These are phyloP conservation scores for Vombatus ursinus DNA, from an alignment of 2,113 vertebrate species.

Conservation along the genomic window DNA sequence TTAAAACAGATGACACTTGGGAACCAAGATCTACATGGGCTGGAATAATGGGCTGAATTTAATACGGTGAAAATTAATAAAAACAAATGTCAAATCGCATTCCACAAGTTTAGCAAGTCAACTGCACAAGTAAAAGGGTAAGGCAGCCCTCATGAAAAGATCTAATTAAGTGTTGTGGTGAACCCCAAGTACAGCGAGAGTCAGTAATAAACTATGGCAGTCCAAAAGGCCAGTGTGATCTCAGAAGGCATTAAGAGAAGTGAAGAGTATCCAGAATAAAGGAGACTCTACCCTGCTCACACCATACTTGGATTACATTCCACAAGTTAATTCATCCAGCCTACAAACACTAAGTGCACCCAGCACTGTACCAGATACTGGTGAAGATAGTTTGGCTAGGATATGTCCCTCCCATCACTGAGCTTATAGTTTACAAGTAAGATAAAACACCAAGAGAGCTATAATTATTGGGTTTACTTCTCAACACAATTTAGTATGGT, in stretches of 20 bases:
- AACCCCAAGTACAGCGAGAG: not conserved
- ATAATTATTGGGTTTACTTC: not conserved
- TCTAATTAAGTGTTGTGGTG: not conserved
- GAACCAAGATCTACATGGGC: not conserved
- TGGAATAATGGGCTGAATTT: not conserved
- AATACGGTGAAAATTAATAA: not conserved
- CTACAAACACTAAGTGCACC: not conserved
- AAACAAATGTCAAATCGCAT: not conserved
- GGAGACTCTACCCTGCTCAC: not conserved
- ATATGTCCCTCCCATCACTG: not conserved
- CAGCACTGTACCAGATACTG: not conserved
- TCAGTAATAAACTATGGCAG: not conserved
- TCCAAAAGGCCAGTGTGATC: not conserved
- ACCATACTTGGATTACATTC: not conserved
- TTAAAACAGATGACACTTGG: not conserved
- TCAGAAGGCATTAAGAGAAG: not conserved
- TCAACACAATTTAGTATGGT: not conserved
- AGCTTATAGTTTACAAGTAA: not conserved
- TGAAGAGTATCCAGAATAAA: not conserved
- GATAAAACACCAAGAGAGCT: not conserved
- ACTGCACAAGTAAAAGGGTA: not conserved
- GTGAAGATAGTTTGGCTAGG: not conserved
- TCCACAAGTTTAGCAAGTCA: not conserved
- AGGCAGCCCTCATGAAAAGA: not conserved
- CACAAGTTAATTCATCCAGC: not conserved